These are phyloP conservation scores for Melanotaenia boesemani DNA, from an alignment of 2,797 vertebrate genomes.

Conservation along the genomic window DNA sequence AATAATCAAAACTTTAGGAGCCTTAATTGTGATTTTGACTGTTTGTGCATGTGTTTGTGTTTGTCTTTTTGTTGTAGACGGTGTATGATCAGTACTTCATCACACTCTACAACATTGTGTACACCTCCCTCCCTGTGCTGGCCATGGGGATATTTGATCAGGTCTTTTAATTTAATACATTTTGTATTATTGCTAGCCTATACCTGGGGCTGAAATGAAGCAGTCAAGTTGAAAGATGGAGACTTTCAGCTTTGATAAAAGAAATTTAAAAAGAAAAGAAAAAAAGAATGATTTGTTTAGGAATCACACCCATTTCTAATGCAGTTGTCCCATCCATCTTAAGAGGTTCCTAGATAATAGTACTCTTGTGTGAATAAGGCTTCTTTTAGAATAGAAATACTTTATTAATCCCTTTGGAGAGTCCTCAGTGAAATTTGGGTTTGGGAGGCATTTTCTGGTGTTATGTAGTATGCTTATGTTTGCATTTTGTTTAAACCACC, in stretches of 20 bases:
- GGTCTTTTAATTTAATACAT: slow-evolving; percentile 73
- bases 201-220: background rate
- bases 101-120: slow-evolving; percentile 96
- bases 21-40: slow-evolving; percentile 2
- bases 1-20: background rate
- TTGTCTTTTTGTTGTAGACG: slow-evolving; percentile 76
- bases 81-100: slow-evolving; percentile 95
- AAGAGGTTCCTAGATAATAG: background rate
- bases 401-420: too few species aligned
- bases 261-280: background rate
- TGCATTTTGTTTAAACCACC: slow-evolving; percentile 28
- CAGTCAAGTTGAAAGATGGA: background rate
- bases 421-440: too few species aligned
- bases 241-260: background rate
- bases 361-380: background rate
- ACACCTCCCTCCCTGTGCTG: slow-evolving; percentile 95
- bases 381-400: background rate
- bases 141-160: slow-evolving; percentile 98
- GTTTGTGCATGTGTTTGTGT: slow-evolving; percentile 23
- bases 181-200: too few species aligned
- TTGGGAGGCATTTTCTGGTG: slow-evolving; percentile 1
- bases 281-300: background rate
- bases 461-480: slow-evolving; percentile 17
- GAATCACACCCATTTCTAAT: background rate
- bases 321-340: background rate